Evolutionary conservation across 1,140 invertebrate species (phyloP), one percentile per base, ranked within the genome.

Genomic region (Antheraea mylitta): DNA sequence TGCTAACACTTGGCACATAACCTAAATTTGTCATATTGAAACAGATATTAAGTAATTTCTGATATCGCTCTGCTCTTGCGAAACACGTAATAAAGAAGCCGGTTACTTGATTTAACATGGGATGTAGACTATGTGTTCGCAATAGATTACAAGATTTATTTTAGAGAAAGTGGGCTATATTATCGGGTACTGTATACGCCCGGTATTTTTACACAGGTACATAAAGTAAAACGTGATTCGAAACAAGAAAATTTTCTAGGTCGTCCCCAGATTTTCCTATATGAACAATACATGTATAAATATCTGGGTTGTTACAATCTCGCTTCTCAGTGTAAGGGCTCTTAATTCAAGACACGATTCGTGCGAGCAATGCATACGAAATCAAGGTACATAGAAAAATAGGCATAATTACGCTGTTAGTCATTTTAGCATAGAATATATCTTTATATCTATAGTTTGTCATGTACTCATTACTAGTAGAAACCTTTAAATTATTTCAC

Each of bases 201-300:
- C 45, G 60, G 70, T 67, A 71, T 71, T 71, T 71, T 71, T 71
- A 18, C 67, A n/a, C n/a, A n/a, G n/a, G n/a, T n/a, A n/a, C n/a
- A 71, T 60, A 71, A 71, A 71, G 66, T 66, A 67, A 71, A 67
- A 61, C 70, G 66, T 67, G 60, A 71, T 64, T 48, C n/a, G 60
- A 64, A 71, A 71, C 48, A 71, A 71, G 67, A 62, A 30, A 36
- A 48, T 66, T 45, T 38, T 70, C 69, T 71, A 67, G 70, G 70
- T 71, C 70, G 38, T 58, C 63, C 48, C 63, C 61, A 61, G n/a
- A 62, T 69, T 67, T 64, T 11, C 53, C 36, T 30, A 58, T 19
- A 45, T 9, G 7, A 64, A 66, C 10, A 70, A 18, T 61, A 61
- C 19, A 61, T 36, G 18, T 13, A 13, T 53, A 53, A 53, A 53